Conservation (phyloP, 2,113 vertebrate species). For the Rhabdornis inornatus region DNA sequence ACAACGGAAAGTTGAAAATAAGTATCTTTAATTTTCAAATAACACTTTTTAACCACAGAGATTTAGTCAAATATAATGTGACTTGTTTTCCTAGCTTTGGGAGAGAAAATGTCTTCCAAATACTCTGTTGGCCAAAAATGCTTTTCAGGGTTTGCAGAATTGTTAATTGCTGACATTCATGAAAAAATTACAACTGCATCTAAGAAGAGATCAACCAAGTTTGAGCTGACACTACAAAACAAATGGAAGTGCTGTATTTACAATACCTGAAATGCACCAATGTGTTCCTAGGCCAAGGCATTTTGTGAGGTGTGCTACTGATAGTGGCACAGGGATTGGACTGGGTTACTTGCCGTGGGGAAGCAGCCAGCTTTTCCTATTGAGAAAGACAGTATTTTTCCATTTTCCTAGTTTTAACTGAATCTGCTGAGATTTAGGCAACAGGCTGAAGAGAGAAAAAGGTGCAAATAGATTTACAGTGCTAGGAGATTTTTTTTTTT, state of each 20-base stretch:
- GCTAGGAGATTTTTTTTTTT: background rate
- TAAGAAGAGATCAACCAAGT: background rate
- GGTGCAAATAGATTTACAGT: background rate
- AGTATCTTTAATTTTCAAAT: background rate
- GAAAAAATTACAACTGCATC: background rate
- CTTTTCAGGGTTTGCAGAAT: background rate
- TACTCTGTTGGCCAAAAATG: background rate
- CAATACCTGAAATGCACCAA: background rate
- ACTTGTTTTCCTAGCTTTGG: background rate
- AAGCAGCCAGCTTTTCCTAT: background rate
- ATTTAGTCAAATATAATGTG: background rate
- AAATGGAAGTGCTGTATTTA: background rate
- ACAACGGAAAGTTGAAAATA: background rate
- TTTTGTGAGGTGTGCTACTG: background rate
- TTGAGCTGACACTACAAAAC: background rate
- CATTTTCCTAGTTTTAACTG: background rate
- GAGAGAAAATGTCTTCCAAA: background rate
- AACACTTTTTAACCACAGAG: background rate
- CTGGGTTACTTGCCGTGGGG: background rate
- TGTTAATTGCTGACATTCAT: background rate
- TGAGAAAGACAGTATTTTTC: background rate
- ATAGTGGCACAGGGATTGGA: background rate
- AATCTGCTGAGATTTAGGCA: background rate
- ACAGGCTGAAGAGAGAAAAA: background rate
- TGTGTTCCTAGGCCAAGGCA: background rate